Evolutionary conservation across 2,888 invertebrate species (phyloP).

Genomic region (Monochamus alternatus): DNA sequence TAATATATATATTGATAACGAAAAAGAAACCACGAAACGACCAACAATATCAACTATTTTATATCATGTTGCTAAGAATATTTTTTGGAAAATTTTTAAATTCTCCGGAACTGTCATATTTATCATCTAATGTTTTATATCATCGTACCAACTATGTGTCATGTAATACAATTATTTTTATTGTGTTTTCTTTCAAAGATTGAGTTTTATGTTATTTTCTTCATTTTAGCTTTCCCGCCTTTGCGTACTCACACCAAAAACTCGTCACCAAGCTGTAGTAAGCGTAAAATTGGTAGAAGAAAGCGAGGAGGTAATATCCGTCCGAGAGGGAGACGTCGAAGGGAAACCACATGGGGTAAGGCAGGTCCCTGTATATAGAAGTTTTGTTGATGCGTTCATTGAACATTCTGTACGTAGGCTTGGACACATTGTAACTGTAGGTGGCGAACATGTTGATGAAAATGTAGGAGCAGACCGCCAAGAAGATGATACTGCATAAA

Average conservation of each 20-base stretch:
- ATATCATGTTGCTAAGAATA: too few relatives aligned
- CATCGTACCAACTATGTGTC: too few relatives aligned
- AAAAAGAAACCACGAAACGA: too few relatives aligned
- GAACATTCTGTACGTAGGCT: conserved; percentile 37
- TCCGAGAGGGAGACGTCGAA: conserved; percentile 45
- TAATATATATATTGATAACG: too few relatives aligned
- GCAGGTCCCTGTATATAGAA: conserved; percentile 41
- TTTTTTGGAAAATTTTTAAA: too few relatives aligned
- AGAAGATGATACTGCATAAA: background rate
- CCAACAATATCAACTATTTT: too few relatives aligned
- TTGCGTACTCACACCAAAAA: conserved; percentile 37
- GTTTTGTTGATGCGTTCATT: conserved; percentile 37
- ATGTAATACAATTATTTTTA: too few relatives aligned
- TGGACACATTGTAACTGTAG: conserved; percentile 19
- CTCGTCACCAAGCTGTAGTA: conserved; percentile 35
- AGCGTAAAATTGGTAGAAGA: conserved; percentile 40
- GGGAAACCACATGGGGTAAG: conserved; percentile 45
- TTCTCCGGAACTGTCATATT: too few relatives aligned
- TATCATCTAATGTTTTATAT: too few relatives aligned
- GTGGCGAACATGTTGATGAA: conserved; percentile 4
- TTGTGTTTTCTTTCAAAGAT: too few relatives aligned
- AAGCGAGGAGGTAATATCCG: conserved; percentile 43
- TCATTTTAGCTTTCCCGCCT: background rate
- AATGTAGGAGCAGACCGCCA: background rate
- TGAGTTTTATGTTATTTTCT: background rate